Base-by-base conservation (phyloP, 2,113 vertebrate species). In the Colossoma macropomum region DNA sequence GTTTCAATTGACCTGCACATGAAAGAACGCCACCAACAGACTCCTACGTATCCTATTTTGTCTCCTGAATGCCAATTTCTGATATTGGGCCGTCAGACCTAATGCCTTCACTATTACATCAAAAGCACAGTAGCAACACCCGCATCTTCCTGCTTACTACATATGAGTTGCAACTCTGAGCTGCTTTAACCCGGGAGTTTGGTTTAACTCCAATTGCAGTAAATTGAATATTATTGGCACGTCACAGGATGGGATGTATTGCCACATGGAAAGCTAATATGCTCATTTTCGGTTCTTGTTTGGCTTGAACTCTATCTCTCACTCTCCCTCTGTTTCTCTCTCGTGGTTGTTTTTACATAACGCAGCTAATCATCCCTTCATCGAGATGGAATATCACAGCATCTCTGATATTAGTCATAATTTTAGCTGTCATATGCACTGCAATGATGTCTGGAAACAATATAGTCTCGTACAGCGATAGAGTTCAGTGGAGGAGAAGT, bases 61-160 rank as follows among this genome's bases (percentile, higher is more conserved):
- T 79, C 84, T 85, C 88, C 79, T 65, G 65, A 12, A 84, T 77
- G 87, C 77, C 85, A 41, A 54, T 63, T 84, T 79, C 30, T 56
- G 87, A 80, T 69, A 80, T 81, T 91, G 87, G 77, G 81, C 90
- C 88, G 90, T 91, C 92, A 88, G 82, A 87, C 88, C 69, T 86
- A 71, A 88, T 92, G 86, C 75, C 81, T 41, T 70, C 11, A 25
- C 34, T 45, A 71, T 71, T 71, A 71, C 41, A 41, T 71, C 68
- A 71, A 71, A 38, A 71, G 68, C 38, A 71, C 68, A 71, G 68
- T 71, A 71, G 21, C 34, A 69, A 68, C 32, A 71, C 10, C 23
- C 21, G 6, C 10, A n/a, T 71, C n/a, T 15, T 25, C 8, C 30
- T 10, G 4, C 25, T 32, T 71, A 25, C 9, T 69, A 38, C 30